phyloP scores from a whole-genome alignment of 2,888 invertebrate genomes.

The Deilephila porcellus region DNA sequence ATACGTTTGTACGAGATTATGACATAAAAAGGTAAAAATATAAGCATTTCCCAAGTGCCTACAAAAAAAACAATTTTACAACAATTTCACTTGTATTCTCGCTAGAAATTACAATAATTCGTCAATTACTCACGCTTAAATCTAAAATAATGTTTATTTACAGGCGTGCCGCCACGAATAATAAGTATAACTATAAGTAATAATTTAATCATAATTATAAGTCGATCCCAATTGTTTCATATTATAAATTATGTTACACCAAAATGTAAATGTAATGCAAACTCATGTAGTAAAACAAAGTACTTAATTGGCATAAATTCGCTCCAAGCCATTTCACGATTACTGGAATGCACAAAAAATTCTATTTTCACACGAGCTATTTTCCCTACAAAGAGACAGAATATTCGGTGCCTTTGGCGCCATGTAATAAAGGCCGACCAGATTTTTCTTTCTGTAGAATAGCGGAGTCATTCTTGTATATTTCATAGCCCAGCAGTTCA shows the following conservation, averaged over 20 bases:
- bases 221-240: neutral
- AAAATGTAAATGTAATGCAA: neutral
- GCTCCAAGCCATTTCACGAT: neutral
- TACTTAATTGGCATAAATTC: neutral
- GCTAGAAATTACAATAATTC: neutral
- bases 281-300: neutral
- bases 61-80: no score
- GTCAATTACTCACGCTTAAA: neutral
- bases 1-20: no score
- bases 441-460: conserved; percentile 13
- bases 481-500: conserved; percentile 1
- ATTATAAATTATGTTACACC: neutral
- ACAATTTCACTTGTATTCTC: neutral
- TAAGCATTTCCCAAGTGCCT: no score
- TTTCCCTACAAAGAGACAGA: neutral
- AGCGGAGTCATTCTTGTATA: neutral
- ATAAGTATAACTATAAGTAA: no score
- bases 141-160: neutral
- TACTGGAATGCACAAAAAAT: neutral
- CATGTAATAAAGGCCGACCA: neutral
- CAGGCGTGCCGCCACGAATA: no score
- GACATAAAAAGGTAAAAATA: no score
- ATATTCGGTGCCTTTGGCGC: neutral
- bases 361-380: neutral
- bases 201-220: neutral